Evolutionary conservation across 2,113 vertebrate genomes (phyloP), one percentile per base, ranked within the genome.

Genomic region (Hippocampus guttulatus): DNA sequence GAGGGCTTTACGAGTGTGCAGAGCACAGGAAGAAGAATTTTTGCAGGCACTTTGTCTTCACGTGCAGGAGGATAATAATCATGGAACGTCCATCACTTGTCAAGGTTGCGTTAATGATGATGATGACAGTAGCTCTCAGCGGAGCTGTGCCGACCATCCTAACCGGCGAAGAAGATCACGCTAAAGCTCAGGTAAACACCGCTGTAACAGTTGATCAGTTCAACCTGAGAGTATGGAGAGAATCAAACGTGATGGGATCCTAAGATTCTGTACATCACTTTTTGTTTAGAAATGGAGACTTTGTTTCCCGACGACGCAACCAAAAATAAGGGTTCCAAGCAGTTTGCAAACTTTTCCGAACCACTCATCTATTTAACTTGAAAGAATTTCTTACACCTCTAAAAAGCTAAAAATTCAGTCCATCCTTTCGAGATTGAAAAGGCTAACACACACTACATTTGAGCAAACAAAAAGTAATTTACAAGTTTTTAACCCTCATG

Each of bases 141-240:
- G 57, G 69, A 76, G 75, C 85, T 65, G 55, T 64, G 21, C 81
- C 79, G 33, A 67, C 60, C 27, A 2, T 51, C 25, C 27, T 73
- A 47, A 45, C 70, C 60, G 73, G 25, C 49, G 75, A 73, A 63
- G 75, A 82, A 38, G 77, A 81, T 1, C 20, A 81, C 15, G 21
- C 78, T 18, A 80, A 76, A 81, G 85, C 78, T 11, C 81, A 83
- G 81, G 81, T 87, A 85, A 82, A 66, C 49, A 67, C 8, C 2
- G 38, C 25, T 33, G 23, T 25, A 8, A 20, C 60, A 40, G 60
- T 5, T n/a, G 38, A 5, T 64, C 64, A 61, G 21, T 5, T 49
- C 20, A 62, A 62, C 3, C 16, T 67, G 21, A 8, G 2, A 1
- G 7, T 68, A 38, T 7, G 16, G 23, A 67, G 45, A 1, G 8